Evolutionary conservation across 2,797 vertebrate species (phyloP).

Genomic region (Notoglanidium macrostoma): DNA sequence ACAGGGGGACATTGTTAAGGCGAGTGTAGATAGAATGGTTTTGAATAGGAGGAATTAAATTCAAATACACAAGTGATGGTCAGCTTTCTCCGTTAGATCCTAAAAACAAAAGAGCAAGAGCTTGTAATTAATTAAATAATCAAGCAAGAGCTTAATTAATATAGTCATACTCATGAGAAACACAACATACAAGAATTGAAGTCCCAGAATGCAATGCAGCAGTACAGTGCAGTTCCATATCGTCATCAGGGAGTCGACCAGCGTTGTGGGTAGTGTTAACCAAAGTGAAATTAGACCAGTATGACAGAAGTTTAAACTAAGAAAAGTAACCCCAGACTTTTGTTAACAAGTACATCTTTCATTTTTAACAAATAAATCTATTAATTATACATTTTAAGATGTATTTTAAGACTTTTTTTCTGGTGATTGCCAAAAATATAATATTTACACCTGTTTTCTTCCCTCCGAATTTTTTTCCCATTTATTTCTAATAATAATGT

Average conservation of each 20-base stretch:
- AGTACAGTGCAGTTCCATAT: not conserved
- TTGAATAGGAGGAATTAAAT: not conserved
- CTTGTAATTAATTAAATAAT: not conserved
- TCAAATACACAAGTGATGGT: not conserved
- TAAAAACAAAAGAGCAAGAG: not conserved
- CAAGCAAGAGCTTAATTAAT: not conserved
- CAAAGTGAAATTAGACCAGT: not conserved
- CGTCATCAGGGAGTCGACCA: not conserved
- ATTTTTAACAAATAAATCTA: not conserved
- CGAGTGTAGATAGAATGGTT: not conserved
- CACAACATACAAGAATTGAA: not conserved
- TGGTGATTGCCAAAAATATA: not conserved
- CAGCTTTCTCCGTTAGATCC: no score
- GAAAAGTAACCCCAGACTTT: not conserved
- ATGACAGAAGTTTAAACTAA: not conserved
- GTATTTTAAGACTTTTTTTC: not conserved
- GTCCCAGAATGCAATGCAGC: not conserved
- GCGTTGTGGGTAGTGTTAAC: not conserved
- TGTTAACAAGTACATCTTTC: not conserved
- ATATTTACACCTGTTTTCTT: not conserved
- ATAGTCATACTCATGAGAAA: not conserved
- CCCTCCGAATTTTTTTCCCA: not conserved
- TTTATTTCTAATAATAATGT: not conserved
- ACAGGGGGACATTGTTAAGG: no score
- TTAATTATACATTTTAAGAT: not conserved